Conservation (phyloP, 2,797 vertebrate species). For the Enteromius treurensis region DNA sequence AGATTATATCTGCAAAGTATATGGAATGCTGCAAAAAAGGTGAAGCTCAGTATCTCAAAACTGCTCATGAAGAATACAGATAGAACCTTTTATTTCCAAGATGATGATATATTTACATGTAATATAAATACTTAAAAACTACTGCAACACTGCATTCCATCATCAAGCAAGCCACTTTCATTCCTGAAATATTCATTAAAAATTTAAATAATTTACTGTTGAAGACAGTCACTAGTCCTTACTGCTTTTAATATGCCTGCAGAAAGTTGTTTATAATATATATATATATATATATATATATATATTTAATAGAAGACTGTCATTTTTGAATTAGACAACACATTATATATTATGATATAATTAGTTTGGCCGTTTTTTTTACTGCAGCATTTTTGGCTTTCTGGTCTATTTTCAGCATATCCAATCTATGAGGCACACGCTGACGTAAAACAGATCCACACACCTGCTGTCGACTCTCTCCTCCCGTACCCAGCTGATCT, state of each 20-base stretch:
- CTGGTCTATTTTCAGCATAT: constrained; percentile 44
- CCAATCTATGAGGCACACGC: constrained; percentile 20
- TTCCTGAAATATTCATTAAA: too few species aligned
- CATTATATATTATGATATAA: background rate
- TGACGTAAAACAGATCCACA: constrained; percentile 47
- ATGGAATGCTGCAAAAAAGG: background rate
- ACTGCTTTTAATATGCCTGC: too few species aligned
- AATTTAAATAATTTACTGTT: too few species aligned
- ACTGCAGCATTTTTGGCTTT: constrained; percentile 25
- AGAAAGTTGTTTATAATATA: too few species aligned
- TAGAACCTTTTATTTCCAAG: too few species aligned
- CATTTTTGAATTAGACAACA: constrained; percentile 22
- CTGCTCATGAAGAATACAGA: background rate
- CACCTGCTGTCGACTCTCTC: constrained; percentile 52
- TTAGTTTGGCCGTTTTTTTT: constrained; percentile 4
- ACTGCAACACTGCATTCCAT: too few species aligned
- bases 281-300: too few species aligned
- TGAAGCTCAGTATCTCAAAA: background rate
- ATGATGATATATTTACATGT: too few species aligned
- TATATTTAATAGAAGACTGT: background rate
- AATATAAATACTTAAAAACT: too few species aligned
- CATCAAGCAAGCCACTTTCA: too few species aligned
- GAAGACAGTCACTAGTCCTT: too few species aligned
- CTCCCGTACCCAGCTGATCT: constrained; percentile 5
- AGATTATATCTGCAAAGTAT: background rate